A percentile compares a stretch with the other conserved stretches of the same genome.
Evolutionary conservation across 2,113 vertebrate genomes (phyloP).

Genomic region (Semicossyphus pulcher): DNA sequence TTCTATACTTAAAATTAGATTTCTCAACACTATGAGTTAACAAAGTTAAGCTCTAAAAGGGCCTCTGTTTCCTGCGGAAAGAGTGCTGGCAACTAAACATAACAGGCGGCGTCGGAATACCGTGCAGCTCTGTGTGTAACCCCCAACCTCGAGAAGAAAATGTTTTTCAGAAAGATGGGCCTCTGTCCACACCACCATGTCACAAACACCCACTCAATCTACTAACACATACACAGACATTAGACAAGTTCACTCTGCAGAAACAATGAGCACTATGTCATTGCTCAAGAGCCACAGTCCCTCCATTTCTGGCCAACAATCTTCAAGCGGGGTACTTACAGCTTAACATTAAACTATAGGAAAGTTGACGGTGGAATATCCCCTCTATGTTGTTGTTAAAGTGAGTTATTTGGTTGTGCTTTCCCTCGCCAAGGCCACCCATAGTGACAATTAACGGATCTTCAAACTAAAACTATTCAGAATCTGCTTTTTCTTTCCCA

Average conservation of each 20-base stretch:
- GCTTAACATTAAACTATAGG: conserved; percentile 36
- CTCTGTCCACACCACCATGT: conserved; percentile 60
- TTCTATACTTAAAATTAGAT: no score
- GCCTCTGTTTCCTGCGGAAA: neutral
- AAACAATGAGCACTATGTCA: conserved; percentile 63
- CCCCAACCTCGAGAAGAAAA: conserved; percentile 41
- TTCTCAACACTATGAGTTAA: no score
- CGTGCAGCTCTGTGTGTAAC: conserved; percentile 65
- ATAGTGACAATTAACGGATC: no score
- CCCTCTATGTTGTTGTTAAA: conserved; percentile 29
- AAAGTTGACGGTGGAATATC: conserved; percentile 52
- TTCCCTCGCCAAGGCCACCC: neutral
- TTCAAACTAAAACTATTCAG: conserved; percentile 11
- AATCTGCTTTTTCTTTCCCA: no score
- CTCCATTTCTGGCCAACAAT: conserved; percentile 40
- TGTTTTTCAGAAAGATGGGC: conserved; percentile 51
- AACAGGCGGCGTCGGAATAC: conserved; percentile 71
- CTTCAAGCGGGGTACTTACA: conserved; percentile 35
- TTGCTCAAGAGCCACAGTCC: conserved; percentile 44
- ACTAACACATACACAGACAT: conserved; percentile 4
- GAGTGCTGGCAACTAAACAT: conserved; percentile 49
- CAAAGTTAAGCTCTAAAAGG: no score
- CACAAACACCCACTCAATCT: conserved; percentile 30
- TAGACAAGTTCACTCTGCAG: conserved; percentile 7
- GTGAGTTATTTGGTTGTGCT: conserved; percentile 52